phyloP scores from a whole-genome alignment of 2,888 invertebrate genomes.

The Meteorus cinctellus region DNA sequence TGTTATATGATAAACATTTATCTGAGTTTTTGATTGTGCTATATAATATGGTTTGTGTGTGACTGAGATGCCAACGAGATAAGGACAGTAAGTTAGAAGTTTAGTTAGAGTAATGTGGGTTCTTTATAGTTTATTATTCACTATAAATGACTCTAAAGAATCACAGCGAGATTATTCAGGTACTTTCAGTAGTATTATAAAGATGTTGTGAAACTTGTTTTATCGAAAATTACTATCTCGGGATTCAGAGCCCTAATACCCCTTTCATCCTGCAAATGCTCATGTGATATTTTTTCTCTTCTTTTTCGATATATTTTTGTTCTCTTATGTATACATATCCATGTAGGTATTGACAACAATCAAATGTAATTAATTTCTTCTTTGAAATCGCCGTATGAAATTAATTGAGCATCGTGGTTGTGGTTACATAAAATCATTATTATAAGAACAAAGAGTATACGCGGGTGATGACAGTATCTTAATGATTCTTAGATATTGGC shows the following conservation, averaged over 20 bases:
- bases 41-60: no score
- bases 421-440: neutral
- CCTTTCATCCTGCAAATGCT: slow-evolving; percentile 45
- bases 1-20: neutral
- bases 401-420: neutral
- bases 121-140: slow-evolving; percentile 2
- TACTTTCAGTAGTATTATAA: slow-evolving; percentile 30
- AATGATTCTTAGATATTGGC: neutral
- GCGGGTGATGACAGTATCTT: neutral
- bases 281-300: slow-evolving; percentile 42
- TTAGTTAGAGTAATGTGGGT: no score
- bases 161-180: slow-evolving; percentile 32
- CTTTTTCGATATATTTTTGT: slow-evolving; percentile 29
- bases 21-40: no score
- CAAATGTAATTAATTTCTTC: slow-evolving; percentile 14
- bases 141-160: neutral
- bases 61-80: no score
- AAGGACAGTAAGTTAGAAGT: no score
- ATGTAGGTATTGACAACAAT: slow-evolving; percentile 12
- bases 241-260: slow-evolving; percentile 18
- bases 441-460: neutral
- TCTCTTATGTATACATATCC: slow-evolving; percentile 23
- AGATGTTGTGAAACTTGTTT: slow-evolving; percentile 47
- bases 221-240: slow-evolving; percentile 37
- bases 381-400: slow-evolving; percentile 28